Conservation (phyloP, 2,888 invertebrate species). For the Hypomecis atomaria region DNA sequence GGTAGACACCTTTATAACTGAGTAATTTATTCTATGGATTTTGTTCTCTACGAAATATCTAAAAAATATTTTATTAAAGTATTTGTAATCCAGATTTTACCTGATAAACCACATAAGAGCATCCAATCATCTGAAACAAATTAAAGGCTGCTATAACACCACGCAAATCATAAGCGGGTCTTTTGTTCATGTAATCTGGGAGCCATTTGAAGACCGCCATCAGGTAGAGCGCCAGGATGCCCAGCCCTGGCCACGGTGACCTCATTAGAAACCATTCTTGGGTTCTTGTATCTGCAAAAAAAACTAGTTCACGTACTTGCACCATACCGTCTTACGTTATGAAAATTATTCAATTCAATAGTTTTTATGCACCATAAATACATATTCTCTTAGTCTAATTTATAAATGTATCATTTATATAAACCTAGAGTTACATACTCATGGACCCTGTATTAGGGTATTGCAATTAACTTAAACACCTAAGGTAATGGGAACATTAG, state of each 20-base stretch:
- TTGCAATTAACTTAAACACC: no score
- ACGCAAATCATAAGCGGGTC: conserved; percentile 87
- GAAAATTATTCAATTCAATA: no score
- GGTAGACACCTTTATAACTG: no score
- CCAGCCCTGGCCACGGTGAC: conserved; percentile 87
- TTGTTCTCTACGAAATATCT: no score
- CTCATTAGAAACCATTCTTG: conserved; percentile 89
- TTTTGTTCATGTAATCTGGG: conserved; percentile 88
- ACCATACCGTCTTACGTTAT: conserved; percentile 48
- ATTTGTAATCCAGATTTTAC: conserved; percentile 62
- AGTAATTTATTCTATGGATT: no score
- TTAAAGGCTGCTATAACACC: conserved; percentile 87
- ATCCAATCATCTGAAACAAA: conserved; percentile 86
- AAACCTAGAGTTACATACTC: no score
- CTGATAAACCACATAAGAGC: conserved; percentile 84
- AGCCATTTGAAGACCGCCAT: conserved; percentile 87
- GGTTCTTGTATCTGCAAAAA: conserved; percentile 82
- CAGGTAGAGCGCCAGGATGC: conserved; percentile 86
- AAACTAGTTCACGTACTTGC: not conserved
- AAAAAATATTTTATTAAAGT: no score
- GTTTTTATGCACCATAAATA: no score
- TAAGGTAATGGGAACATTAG: no score
- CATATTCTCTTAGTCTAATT: no score
- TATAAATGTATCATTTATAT: no score
- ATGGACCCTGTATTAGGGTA: no score